Conservation (phyloP, 2,113 vertebrate species). For the Caranx melampygus region DNA sequence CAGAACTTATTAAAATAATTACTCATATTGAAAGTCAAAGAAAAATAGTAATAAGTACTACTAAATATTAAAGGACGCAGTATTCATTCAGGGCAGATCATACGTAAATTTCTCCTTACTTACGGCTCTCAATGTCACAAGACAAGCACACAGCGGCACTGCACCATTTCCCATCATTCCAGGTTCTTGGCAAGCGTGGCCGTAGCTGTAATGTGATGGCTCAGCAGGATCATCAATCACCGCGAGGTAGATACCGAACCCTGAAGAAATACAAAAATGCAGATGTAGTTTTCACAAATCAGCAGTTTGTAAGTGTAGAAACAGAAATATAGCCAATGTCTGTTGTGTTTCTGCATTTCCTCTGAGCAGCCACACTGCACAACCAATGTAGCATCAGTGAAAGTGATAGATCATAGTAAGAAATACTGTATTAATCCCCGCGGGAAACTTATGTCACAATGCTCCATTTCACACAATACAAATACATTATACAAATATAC, state of each 20-base stretch:
- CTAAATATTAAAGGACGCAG: neutral
- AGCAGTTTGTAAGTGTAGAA: neutral
- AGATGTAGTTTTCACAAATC: neutral
- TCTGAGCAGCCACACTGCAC: neutral
- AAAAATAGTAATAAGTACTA: neutral
- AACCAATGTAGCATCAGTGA: neutral
- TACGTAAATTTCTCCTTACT: conserved; percentile 12
- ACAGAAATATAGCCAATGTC: neutral
- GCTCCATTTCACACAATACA: too few relatives aligned
- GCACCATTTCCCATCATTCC: conserved; percentile 67
- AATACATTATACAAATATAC: too few relatives aligned
- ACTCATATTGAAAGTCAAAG: neutral
- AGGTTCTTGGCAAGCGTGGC: conserved; percentile 31
- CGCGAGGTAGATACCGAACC: conserved; percentile 13
- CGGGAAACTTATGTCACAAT: too few relatives aligned
- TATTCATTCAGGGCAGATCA: neutral
- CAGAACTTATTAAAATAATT: neutral
- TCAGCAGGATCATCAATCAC: conserved; percentile 44
- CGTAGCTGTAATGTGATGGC: conserved; percentile 19
- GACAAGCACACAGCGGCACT: conserved; percentile 22
- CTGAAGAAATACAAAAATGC: conserved; percentile 5
- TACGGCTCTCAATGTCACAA: conserved; percentile 30
- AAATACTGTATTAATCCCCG: too few relatives aligned
- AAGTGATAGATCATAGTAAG: neutral
- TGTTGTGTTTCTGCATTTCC: neutral